Evolutionary conservation across 2,113 vertebrate species (phyloP), one percentile per base, ranked within the genome.

Genomic region (Alethe castanea): DNA sequence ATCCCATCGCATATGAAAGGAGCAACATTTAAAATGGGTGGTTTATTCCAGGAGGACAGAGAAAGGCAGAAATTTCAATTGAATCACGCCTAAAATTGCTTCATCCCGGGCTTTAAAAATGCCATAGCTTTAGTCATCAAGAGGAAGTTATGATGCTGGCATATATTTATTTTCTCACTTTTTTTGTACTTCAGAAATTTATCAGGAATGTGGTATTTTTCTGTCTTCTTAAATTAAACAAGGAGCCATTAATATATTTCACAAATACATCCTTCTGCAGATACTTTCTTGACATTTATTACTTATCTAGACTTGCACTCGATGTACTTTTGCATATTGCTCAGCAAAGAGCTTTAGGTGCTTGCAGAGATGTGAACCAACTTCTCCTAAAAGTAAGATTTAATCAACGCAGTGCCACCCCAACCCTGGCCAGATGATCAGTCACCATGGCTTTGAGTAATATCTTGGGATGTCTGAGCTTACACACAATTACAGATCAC

Each of bases 391-490:
- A 82, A 95, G 64, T 45, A 71, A 92, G 73, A 92, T 95, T 88
- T 95, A 95, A 97, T 97, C 92, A 95, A 42, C 1, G 6, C 81
- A 42, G 35, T 40, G 72, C 69, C 64, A 91, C 65, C 92, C 93
- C 90, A 91, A 5, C 84, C 73, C 74, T 88, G 95, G 80, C 95
- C 96, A 95, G 84, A 79, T 79, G 88, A 96, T 97, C 94, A 84
- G 94, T 85, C 81, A 92, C 28, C 5, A 8, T 19, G 8, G 70
- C 72, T 90, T 66, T 67, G 84, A 96, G 65, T 71, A 95, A 80
- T 77, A 77, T 54, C 83, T 90, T 82, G 86, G 79, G 88, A 95
- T 91, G 70, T 91, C 80, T 94, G 88, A 95, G 81, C 84, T 48
- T 65, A 56, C 54, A 88, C 81, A 86, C 89, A 93, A 94, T 88